Evolutionary conservation across 2,113 vertebrate genomes (phyloP), one percentile per base, ranked within the genome.

Genomic region (Clarias magur): DNA sequence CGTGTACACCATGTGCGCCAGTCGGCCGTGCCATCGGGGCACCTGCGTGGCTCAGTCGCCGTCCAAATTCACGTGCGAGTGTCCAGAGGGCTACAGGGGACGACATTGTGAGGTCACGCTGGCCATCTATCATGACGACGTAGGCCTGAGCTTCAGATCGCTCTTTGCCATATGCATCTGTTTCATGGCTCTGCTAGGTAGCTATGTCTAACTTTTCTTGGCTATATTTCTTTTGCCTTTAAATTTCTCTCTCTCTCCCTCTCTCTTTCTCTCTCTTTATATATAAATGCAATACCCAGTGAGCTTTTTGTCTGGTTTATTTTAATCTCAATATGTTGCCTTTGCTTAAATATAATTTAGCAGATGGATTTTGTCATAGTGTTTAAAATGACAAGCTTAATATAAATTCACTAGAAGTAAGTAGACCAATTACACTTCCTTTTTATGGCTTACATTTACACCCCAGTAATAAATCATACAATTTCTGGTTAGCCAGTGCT

Each of bases 121-220:
- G 92, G 95, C 96, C 0, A 90, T 96, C 86, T 96, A 97, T 90
- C 92, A 93, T 25, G 96, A 95, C 76, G 96, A 97, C 0, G 94
- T 95, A 30, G 96, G 96, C 86, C 94, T 97, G 53, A 97, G 96
- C 93, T 97, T 97, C 93, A 97, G 95, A 93, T 97, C 96, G 48
- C 94, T 97, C 73, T 96, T 97, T 6, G 96, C 96, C 90, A 97
- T 97, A 93, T 96, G 96, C 48, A 93, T 97, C 93, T 97, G 96
- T 93, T 96, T 97, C 94, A 93, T 97, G 95, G 96, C 95, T 0
- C 94, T 97, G 62, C 90, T 97, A 93, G 96, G 96, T 97, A 96
- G 90, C 82, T 95, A 94, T 21, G 89, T 96, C n/a, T 93, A 96
- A 16, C 82, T 79, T 86, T 67, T 65, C 63, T 84, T 88, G 90